phyloP scores from a whole-genome alignment of 2,113 vertebrate species.

The Oophaga pumilio region DNA sequence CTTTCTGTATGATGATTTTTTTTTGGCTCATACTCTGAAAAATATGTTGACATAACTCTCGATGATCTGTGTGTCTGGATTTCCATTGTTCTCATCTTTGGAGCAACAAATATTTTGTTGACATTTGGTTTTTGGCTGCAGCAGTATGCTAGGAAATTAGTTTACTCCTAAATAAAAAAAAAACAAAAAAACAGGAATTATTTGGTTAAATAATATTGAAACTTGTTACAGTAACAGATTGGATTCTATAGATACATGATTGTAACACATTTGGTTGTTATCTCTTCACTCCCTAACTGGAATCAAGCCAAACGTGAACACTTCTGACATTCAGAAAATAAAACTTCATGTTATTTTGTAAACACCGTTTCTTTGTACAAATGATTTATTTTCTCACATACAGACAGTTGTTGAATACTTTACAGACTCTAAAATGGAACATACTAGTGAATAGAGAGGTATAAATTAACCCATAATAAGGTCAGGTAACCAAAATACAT shows the following conservation, averaged over 20 bases:
- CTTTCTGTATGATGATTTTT: slow-evolving; percentile 25
- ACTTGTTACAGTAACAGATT: not conserved
- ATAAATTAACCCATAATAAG: too few species aligned
- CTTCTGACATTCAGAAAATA: not conserved
- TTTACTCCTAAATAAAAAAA: not conserved
- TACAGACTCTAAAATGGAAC: too few species aligned
- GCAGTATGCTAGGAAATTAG: not conserved
- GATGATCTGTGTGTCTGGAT: slow-evolving; percentile 27
- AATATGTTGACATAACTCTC: slow-evolving; percentile 25
- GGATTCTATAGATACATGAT: too few species aligned
- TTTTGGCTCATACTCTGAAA: slow-evolving; percentile 22
- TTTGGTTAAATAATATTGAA: not conserved
- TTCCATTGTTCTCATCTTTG: slow-evolving; percentile 25
- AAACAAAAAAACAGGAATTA: not conserved
- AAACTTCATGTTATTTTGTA: too few species aligned
- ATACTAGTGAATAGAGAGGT: too few species aligned
- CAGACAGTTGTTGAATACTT: too few species aligned
- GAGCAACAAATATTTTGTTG: slow-evolving; percentile 20
- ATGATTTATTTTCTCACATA: too few species aligned
- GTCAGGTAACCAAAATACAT: too few species aligned
- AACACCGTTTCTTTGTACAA: too few species aligned
- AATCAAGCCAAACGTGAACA: not conserved
- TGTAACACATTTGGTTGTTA: too few species aligned
- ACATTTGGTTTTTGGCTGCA: not conserved
- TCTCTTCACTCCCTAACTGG: not conserved